Percentiles rank a stretch among this genome's conserved stretches.
These are phyloP conservation scores for Podarcis cretensis DNA, from an alignment of 2,113 vertebrate genomes.

Conservation along the genomic window DNA sequence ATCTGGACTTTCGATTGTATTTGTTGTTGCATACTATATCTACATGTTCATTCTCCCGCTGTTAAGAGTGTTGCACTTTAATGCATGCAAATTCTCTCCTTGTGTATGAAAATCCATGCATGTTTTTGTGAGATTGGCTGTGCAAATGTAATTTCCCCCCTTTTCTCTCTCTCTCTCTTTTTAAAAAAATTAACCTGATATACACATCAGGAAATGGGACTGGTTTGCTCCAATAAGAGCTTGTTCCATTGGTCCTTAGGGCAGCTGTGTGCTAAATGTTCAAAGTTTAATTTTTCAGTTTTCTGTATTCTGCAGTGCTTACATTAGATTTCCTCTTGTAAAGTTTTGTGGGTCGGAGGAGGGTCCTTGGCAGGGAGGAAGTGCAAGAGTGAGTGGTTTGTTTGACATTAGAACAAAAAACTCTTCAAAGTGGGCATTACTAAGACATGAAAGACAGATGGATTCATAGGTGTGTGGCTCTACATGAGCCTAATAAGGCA, in stretches of 20 bases:
- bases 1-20: neutral
- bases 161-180: neutral
- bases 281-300: neutral
- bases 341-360: neutral
- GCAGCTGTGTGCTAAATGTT: neutral
- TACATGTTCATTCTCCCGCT: neutral
- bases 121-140: neutral
- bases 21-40: neutral
- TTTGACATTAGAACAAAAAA: neutral
- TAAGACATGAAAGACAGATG: conserved; percentile 20
- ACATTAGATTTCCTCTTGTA: neutral
- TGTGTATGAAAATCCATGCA: neutral
- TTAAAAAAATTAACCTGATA: neutral
- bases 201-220: neutral
- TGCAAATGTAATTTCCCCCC: neutral
- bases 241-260: neutral
- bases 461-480: conserved; percentile 27
- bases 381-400: neutral
- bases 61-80: neutral
- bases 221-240: too few relatives aligned
- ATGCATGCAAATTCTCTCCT: neutral
- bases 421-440: conserved; percentile 20
- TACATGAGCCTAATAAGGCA: neutral
- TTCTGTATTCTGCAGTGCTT: neutral
- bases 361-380: neutral